Base-by-base conservation (phyloP, 2,888 invertebrate species). In the Eupithecia inturbata region DNA sequence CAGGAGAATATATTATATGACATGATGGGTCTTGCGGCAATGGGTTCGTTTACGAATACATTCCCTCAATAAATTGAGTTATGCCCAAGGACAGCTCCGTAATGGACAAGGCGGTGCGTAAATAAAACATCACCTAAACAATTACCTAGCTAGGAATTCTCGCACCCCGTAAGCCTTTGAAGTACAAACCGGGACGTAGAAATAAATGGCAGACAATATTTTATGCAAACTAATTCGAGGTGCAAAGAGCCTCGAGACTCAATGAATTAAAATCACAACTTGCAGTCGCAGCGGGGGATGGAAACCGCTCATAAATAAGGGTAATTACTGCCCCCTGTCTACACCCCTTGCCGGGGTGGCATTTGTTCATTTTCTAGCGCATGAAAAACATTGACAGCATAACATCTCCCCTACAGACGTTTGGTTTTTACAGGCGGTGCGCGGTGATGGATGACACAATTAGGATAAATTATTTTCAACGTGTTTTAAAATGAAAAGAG, bases 231-330 rank as follows among this genome's bases (percentile, higher is more conserved):
- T 90, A 90, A 92, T 92, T 92, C 90, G 86, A 91, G 90, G 91
- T 92, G 92, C 91, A 92, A 92, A 93, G 91, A 91, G 91, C 90
- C 82, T 84, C 83, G 85, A 88, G 88, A 85, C 87, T 87, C 85
- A 89, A 93, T 92, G 91, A 92, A 92, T 93, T 92, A 92, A 92
- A 93, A 92, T 91, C 90, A 91, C 91, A 90, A 92, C 89, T 91
- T 92, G 92, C 92, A 92, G 88, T 90, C 89, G 89, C 87, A 88
- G 85, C 83, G 85, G 86, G 87, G 87, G 89, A 85, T 86, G 84
- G 86, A 88, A 87, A 90, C 91, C 91, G 90, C 91, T 89, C 91
- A 94, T 92, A 94, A 93, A 94, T 94, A 93, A 92, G 88, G 82
- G 86, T 91, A 92, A 93, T 93, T 92, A 92, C 89, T 82, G 80